phyloP scores from a whole-genome alignment of 23 tunicate genomes.

The Ascidia mentula region DNA sequence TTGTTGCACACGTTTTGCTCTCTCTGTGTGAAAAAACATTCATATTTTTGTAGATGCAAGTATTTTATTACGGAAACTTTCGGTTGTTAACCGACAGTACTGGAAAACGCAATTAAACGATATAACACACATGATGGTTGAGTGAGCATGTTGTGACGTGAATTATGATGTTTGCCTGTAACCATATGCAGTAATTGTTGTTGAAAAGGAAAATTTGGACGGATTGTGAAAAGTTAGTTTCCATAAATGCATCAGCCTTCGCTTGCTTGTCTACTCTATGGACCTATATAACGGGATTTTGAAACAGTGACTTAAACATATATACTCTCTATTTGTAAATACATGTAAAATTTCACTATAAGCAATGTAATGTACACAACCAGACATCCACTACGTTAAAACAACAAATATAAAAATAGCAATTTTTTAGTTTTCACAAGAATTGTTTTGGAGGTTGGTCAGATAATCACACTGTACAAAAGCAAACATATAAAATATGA shows the following conservation, averaged over 20 bases:
- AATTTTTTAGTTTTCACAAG: not conserved
- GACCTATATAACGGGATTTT: not conserved
- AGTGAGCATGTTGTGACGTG: too few species aligned
- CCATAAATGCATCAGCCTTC: not conserved
- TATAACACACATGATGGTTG: slow-evolving; percentile 4
- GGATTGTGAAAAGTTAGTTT: not conserved
- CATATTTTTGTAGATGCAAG: not conserved
- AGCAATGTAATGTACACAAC: slow-evolving; percentile 4
- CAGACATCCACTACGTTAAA: not conserved
- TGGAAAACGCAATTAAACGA: slow-evolving; percentile 7
- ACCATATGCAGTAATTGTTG: too few species aligned
- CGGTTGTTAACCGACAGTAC: slow-evolving; percentile 3
- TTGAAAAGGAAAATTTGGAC: not conserved
- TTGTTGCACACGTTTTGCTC: too few species aligned
- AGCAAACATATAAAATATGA: not conserved
- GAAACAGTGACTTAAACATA: slow-evolving; percentile 1
- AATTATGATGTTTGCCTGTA: too few species aligned
- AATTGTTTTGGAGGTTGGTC: not conserved
- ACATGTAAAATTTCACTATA: not conserved
- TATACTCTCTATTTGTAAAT: not conserved
- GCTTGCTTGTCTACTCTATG: not conserved
- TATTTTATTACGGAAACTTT: slow-evolving; percentile 6
- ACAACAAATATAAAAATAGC: slow-evolving; percentile 8
- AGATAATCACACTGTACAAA: not conserved
- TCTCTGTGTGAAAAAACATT: too few species aligned